Base-by-base conservation (phyloP, 2,113 vertebrate species). In the Spea multiplicata region DNA sequence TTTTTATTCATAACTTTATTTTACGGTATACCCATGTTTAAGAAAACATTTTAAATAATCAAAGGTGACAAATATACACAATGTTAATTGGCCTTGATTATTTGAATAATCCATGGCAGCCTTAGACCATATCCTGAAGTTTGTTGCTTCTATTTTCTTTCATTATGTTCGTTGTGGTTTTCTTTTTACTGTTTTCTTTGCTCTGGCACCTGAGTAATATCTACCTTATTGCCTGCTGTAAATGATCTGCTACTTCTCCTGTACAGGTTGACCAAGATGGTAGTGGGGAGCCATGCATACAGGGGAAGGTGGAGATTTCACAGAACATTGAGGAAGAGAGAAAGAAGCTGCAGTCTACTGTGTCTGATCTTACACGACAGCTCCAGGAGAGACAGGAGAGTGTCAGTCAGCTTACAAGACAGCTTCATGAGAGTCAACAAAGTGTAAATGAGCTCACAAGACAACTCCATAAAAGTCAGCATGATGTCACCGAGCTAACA, bases 291-390 rank as follows among this genome's bases (percentile, higher is more conserved):
- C 4, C 12, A 9, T 4, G 4, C 2, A 46, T 5, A 12, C 45
- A 49, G 46, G 68, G 10, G 6, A 44, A 50, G 17, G 44, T 44
- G 0, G 53, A 61, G 45, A 89, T 86, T 68, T 87, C 88, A 67
- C 83, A 83, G 85, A 81, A 66, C 73, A 52, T 48, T 44, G 53
- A 80, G 10, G 71, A 80, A 9, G n/a, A 17, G 61, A 68, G 6
- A 48, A 55, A 3, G 3, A 74, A 59, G 61, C 64, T 74, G 3
- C 50, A 74, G 8, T 71, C 74, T 49, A 16, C n/a, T 13, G 46
- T 80, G 5, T 61, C 55, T 61, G 65, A 80, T 13, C 71, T 80
- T 7, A 68, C 78, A 68, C 48, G 65, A 14, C 64, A 74, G 12
- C 52, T 80, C n/a, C 62, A 80, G 3, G 77, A 80, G 64, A 80